These are phyloP conservation scores for Drosophila merina DNA, from an alignment of 2,888 invertebrate genomes.

Conservation along the genomic window DNA sequence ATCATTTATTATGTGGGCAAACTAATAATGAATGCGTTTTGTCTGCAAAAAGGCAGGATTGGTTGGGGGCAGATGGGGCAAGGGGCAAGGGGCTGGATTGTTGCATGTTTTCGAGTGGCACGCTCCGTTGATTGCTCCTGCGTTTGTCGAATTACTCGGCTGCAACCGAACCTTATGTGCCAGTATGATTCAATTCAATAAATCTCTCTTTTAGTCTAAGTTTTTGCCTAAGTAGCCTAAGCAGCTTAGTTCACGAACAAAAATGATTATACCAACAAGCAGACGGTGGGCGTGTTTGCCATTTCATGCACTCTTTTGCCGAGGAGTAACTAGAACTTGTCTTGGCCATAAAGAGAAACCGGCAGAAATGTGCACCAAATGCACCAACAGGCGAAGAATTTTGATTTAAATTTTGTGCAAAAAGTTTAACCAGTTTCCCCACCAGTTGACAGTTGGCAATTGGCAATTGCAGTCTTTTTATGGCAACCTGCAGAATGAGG, in stretches of 20 bases:
- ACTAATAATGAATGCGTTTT: slow-evolving; percentile 53
- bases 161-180: slow-evolving; percentile 47
- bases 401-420: slow-evolving; percentile 30
- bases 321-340: slow-evolving; percentile 73
- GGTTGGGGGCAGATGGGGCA: neutral
- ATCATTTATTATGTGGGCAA: slow-evolving; percentile 75
- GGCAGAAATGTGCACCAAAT: slow-evolving; percentile 76
- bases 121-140: slow-evolving; percentile 67
- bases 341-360: slow-evolving; percentile 77
- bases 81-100: neutral
- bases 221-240: slow-evolving; percentile 9
- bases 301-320: slow-evolving; percentile 53
- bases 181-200: slow-evolving; percentile 55
- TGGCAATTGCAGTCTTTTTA: slow-evolving; percentile 54
- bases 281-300: slow-evolving; percentile 50
- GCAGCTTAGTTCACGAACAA: slow-evolving; percentile 14
- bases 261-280: slow-evolving; percentile 7
- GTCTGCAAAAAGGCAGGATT: slow-evolving; percentile 32
- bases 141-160: slow-evolving; percentile 63
- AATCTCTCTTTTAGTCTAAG: slow-evolving; percentile 43
- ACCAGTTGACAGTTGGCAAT: slow-evolving; percentile 24
- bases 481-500: slow-evolving; percentile 75
- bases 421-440: slow-evolving; percentile 42
- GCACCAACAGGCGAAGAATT: slow-evolving; percentile 50
- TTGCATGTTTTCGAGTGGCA: slow-evolving; percentile 53